phyloP scores from a whole-genome alignment of 1,140 invertebrate species.

The Pseudomyrmex dendroicus region DNA sequence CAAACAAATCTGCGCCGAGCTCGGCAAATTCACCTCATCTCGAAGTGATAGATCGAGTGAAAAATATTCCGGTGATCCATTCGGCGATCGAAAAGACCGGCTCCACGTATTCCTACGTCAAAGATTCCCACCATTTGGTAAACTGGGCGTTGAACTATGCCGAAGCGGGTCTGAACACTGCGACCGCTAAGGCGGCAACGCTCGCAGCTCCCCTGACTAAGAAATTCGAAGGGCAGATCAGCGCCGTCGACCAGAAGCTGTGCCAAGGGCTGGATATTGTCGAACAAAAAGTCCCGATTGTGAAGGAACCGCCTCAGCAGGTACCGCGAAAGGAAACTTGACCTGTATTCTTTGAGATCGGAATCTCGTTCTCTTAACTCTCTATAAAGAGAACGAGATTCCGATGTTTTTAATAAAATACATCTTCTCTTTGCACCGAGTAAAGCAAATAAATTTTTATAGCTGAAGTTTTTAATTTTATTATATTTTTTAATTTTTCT shows the following conservation, averaged over 20 bases:
- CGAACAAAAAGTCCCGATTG: conserved; percentile 85
- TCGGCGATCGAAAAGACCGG: conserved; percentile 87
- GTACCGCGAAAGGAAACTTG: conserved; percentile 70
- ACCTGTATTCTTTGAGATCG: no score
- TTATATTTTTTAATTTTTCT: background rate
- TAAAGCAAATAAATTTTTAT: background rate
- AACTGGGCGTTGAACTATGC: conserved; percentile 85
- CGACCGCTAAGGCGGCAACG: conserved; percentile 80
- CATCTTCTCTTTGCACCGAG: no score
- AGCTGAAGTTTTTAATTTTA: background rate
- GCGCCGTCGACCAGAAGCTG: conserved; percentile 84
- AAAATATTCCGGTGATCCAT: conserved; percentile 87
- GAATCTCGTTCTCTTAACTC: no score
- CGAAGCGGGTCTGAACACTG: conserved; percentile 82
- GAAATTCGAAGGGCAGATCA: conserved; percentile 84
- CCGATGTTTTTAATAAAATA: no score
- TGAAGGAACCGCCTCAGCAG: conserved; percentile 84
- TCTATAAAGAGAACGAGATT: no score
- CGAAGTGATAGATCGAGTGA: conserved; percentile 87
- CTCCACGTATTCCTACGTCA: conserved; percentile 87
- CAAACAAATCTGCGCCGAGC: background rate
- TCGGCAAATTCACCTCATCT: conserved; percentile 80
- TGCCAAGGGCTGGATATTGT: conserved; percentile 85
- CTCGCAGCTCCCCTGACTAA: conserved; percentile 82
- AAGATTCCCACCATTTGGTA: conserved; percentile 84